Evolutionary conservation across 1,140 invertebrate species (phyloP).

Genomic region (Tetragonula clypearis): DNA sequence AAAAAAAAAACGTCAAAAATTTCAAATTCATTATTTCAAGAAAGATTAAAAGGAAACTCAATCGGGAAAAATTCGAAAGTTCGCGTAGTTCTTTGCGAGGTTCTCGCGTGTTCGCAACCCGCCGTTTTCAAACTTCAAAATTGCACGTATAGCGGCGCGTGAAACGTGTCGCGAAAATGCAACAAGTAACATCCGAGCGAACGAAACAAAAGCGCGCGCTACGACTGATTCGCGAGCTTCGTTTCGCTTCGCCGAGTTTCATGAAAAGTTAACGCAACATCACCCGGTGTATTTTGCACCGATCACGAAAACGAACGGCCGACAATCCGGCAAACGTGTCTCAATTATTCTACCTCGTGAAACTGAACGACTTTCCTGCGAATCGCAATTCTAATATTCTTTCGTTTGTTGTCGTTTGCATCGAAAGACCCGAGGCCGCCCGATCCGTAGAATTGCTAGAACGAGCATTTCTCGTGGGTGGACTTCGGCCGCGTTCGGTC

Average conservation of each 20-base stretch:
- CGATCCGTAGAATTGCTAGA: constrained; percentile 5
- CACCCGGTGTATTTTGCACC: too few species aligned
- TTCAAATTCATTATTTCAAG: not conserved
- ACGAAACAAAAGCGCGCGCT: constrained; percentile 34
- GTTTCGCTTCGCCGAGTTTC: not conserved
- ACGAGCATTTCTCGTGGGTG: constrained; percentile 63
- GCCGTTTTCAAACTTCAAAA: not conserved
- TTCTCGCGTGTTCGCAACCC: not conserved
- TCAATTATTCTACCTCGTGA: not conserved
- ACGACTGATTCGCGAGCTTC: not conserved
- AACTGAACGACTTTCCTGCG: not conserved
- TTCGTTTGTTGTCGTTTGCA: not conserved
- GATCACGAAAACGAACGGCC: too few species aligned
- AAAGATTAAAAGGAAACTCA: not conserved
- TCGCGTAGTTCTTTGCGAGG: too few species aligned
- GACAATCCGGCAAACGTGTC: not conserved
- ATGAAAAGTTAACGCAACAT: too few species aligned
- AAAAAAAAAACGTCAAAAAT: too few species aligned
- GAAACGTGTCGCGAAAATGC: constrained; percentile 11
- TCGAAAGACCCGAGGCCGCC: constrained; percentile 15
- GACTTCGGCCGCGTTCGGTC: constrained; percentile 65
- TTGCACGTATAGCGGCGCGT: not conserved
- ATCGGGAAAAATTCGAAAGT: not conserved
- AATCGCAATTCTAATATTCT: constrained; percentile 34
- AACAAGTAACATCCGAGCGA: constrained; percentile 38